Conservation (phyloP, 2,888 invertebrate species). For the Trachelus iudaicus region DNA sequence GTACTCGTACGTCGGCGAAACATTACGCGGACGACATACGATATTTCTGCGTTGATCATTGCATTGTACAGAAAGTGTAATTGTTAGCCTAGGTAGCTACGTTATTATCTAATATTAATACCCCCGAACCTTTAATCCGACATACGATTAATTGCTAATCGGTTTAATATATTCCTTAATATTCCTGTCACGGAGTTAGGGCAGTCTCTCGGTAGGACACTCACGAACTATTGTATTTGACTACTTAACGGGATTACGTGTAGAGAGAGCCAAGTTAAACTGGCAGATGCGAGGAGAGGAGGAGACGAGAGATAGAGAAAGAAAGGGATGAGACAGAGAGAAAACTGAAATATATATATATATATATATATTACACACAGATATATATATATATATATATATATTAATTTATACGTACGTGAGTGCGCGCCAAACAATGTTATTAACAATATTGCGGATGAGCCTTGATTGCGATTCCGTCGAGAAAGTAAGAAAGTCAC, state of each 20-base stretch:
- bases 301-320: slow-evolving; percentile 3
- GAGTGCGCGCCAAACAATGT: background rate
- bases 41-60: slow-evolving; percentile 29
- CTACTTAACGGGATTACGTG: slow-evolving; percentile 24
- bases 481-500: slow-evolving; percentile 9
- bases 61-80: slow-evolving; percentile 64
- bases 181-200: slow-evolving; percentile 34
- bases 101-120: slow-evolving; percentile 48
- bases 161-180: too few species aligned
- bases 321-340: slow-evolving; percentile 1
- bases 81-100: slow-evolving; percentile 61
- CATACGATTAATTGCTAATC: slow-evolving; percentile 13
- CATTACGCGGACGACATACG: slow-evolving; percentile 36
- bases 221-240: slow-evolving; percentile 24
- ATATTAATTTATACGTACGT: slow-evolving; percentile 2
- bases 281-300: slow-evolving; percentile 1
- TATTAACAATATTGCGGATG: too few species aligned
- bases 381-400: background rate
- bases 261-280: slow-evolving; percentile 19
- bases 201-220: slow-evolving; percentile 26
- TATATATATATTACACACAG: background rate
- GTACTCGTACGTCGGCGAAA: background rate
- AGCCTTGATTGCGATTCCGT: background rate
- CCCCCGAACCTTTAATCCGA: slow-evolving; percentile 28
- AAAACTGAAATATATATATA: slow-evolving; percentile 16